A percentile compares a stretch with the other conserved stretches of the same genome.
phyloP scores from a whole-genome alignment of 2,888 invertebrate genomes.

The Chromoteleia sp. region DNA sequence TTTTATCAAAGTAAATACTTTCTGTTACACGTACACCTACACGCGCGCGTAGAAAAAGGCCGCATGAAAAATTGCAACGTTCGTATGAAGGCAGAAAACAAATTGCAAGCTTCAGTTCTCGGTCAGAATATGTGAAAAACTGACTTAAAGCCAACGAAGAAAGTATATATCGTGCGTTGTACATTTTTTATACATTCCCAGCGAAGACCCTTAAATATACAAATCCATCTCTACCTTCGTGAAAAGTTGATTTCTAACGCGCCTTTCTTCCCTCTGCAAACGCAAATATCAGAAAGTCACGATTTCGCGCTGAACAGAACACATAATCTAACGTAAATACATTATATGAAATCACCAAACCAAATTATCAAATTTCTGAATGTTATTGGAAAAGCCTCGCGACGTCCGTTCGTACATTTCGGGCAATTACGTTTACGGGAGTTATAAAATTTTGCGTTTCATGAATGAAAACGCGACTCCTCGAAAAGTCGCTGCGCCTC shows the following conservation, averaged over 20 bases:
- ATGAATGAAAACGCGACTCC: background rate
- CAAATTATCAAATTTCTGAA: no score
- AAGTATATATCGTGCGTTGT: conserved; percentile 20
- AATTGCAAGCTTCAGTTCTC: conserved; percentile 30
- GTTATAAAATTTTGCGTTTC: background rate
- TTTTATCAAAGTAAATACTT: conserved; percentile 11
- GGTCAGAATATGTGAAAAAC: conserved; percentile 11
- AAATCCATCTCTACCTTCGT: conserved; percentile 3
- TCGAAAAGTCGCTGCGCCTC: background rate
- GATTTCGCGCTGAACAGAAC: background rate
- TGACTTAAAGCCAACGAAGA: conserved; percentile 7
- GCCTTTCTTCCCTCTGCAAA: conserved; percentile 8
- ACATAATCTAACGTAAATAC: conserved; percentile 6
- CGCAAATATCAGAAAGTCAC: background rate
- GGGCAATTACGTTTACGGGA: no score
- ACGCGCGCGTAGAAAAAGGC: conserved; percentile 2
- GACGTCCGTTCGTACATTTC: no score
- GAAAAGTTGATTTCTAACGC: conserved; percentile 18
- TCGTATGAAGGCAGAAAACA: conserved; percentile 18
- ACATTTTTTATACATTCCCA: conserved; percentile 20
- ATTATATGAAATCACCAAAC: no score
- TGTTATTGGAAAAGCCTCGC: background rate
- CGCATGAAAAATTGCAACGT: conserved; percentile 24
- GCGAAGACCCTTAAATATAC: conserved; percentile 20
- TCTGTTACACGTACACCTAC: background rate